These are phyloP conservation scores for Pycnomerus fuliginosus DNA, from an alignment of 2,888 invertebrate genomes.

Conservation along the genomic window DNA sequence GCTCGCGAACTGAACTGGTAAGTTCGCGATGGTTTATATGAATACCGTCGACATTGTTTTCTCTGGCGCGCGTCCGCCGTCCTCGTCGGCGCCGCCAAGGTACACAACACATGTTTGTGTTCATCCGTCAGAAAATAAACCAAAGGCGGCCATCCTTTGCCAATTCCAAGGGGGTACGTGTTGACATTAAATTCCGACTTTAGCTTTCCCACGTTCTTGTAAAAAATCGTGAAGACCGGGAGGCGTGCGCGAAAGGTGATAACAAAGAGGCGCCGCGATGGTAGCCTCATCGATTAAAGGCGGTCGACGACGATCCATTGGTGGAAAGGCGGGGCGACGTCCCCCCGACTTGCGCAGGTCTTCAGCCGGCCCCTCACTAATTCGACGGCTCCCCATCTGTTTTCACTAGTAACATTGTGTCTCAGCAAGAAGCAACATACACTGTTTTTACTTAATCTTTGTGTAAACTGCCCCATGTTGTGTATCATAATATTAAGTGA, in stretches of 20 bases:
- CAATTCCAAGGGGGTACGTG: constrained; percentile 42
- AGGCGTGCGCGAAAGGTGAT: constrained; percentile 32
- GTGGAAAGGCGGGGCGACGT: constrained; percentile 30
- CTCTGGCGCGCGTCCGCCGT: constrained; percentile 44
- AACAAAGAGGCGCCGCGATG: constrained; percentile 27
- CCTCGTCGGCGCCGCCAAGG: constrained; percentile 38
- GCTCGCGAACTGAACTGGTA: constrained; percentile 41
- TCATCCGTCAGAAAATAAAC: constrained; percentile 45
- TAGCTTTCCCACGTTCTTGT: constrained; percentile 31
- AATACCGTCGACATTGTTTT: constrained; percentile 43
- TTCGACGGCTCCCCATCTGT: constrained; percentile 55
- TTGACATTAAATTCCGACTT: constrained; percentile 39
- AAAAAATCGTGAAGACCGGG: constrained; percentile 33
- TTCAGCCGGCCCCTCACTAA: constrained; percentile 36
- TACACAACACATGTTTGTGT: constrained; percentile 45
- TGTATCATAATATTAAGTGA: constrained; percentile 75
- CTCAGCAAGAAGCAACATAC: constrained; percentile 56
- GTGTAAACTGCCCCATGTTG: constrained; percentile 81
- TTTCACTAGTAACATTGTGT: constrained; percentile 57
- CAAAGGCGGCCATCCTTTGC: constrained; percentile 38
- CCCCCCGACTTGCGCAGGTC: constrained; percentile 33
- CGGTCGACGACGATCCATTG: constrained; percentile 33
- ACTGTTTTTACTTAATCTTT: constrained; percentile 62
- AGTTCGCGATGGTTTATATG: constrained; percentile 40
- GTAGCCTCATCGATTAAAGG: constrained; percentile 33